Evolutionary conservation across 1,140 invertebrate genomes (phyloP).

Genomic region (Drosophila ambigua): DNA sequence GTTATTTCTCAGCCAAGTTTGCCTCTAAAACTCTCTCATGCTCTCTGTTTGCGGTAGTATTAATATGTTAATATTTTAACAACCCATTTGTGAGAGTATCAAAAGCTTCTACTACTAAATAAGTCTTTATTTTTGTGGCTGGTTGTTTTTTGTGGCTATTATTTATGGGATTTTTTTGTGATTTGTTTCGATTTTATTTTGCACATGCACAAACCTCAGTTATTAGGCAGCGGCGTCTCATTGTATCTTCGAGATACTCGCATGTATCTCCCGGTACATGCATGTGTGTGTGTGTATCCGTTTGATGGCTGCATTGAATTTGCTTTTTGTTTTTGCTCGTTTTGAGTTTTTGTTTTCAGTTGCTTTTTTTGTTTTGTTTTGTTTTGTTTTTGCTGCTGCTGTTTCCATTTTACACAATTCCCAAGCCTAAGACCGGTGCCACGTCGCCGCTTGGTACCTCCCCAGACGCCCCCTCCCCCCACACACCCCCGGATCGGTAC

Average conservation of each 20-base stretch:
- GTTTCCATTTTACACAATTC: conserved; percentile 60
- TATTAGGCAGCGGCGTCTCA: conserved; percentile 42
- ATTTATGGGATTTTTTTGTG: conserved; percentile 56
- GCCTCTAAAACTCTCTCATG: too few species aligned
- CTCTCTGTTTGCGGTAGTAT: too few species aligned
- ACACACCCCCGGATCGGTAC: conserved; percentile 16
- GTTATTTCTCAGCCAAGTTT: too few species aligned
- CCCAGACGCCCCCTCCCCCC: conserved; percentile 24
- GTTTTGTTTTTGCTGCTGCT: conserved; percentile 20
- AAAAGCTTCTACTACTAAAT: too few species aligned
- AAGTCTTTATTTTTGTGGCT: conserved; percentile 9
- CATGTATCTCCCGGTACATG: conserved; percentile 26
- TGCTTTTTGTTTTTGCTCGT: conserved; percentile 58
- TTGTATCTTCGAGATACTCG: conserved; percentile 48
- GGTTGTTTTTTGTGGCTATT: conserved; percentile 51
- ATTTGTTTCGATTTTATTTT: conserved; percentile 59
- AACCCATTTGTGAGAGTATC: too few species aligned
- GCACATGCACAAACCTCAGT: conserved; percentile 35
- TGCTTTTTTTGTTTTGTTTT: conserved; percentile 6
- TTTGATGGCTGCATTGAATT: conserved; percentile 58
- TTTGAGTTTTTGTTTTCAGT: conserved; percentile 39
- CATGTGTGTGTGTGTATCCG: conserved; percentile 10
- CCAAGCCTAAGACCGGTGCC: conserved; percentile 67
- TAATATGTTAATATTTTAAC: too few species aligned
- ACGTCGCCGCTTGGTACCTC: conserved; percentile 64